Conservation (phyloP, 1,140 invertebrate genomes). For the Cherax destructor region DNA sequence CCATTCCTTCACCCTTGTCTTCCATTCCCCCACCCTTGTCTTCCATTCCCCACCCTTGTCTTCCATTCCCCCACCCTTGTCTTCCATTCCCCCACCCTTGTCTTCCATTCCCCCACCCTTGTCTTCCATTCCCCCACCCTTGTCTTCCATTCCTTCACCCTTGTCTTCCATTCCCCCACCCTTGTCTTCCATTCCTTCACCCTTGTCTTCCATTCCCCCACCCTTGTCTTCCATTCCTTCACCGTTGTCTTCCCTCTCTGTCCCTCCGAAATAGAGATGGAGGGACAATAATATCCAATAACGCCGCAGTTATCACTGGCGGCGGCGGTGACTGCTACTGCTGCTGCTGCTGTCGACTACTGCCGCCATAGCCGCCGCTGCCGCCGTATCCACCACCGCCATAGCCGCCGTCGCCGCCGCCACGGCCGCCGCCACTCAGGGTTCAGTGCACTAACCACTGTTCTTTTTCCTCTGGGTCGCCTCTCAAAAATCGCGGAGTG, state of each 20-base stretch:
- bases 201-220: too few relatives aligned
- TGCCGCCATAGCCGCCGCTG: not conserved
- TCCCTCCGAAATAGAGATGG: not conserved
- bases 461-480: not conserved
- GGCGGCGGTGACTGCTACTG: not conserved
- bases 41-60: too few relatives aligned
- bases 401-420: not conserved
- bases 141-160: too few relatives aligned
- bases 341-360: not conserved
- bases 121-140: too few relatives aligned
- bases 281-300: slow-evolving; percentile 10
- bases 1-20: too few relatives aligned
- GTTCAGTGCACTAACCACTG: slow-evolving; percentile 1
- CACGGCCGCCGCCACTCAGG: not conserved
- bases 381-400: not conserved
- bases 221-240: not conserved
- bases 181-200: too few relatives aligned
- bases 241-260: not conserved
- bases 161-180: too few relatives aligned
- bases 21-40: too few relatives aligned
- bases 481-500: not conserved
- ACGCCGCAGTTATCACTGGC: not conserved
- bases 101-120: too few relatives aligned
- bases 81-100: too few relatives aligned
- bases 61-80: too few relatives aligned